phyloP scores from a whole-genome alignment of 2,888 invertebrate genomes.

The Julus scandinavius region DNA sequence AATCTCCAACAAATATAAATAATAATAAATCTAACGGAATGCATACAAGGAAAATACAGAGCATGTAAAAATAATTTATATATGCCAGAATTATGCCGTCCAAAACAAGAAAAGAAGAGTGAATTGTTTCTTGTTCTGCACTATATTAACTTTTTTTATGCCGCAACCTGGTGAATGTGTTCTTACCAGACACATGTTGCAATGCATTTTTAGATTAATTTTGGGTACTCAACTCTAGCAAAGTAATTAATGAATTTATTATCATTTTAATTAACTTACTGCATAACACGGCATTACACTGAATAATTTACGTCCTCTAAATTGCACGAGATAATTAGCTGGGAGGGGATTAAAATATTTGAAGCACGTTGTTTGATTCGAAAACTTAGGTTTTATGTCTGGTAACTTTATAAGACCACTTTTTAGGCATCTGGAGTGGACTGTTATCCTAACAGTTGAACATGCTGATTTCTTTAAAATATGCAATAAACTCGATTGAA shows the following conservation, averaged over 20 bases:
- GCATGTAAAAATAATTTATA: too few relatives aligned
- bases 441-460: neutral
- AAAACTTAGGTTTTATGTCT: neutral
- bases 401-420: neutral
- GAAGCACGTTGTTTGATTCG: neutral
- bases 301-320: constrained; percentile 5
- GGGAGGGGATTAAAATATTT: constrained; percentile 6
- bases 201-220: neutral
- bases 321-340: constrained; percentile 12
- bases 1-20: too few relatives aligned
- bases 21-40: too few relatives aligned
- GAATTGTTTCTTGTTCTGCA: neutral
- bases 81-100: too few relatives aligned
- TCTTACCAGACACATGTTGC: neutral
- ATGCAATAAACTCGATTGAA: neutral
- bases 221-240: neutral
- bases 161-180: too few relatives aligned
- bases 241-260: neutral
- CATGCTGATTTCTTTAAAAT: neutral
- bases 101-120: neutral
- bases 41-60: too few relatives aligned
- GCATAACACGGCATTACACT: neutral
- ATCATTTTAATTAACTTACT: neutral
- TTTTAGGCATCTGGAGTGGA: neutral
- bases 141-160: too few relatives aligned